A percentile compares a stretch with the other conserved stretches of the same genome.
These are phyloP conservation scores for Cephus pygmeus DNA, from an alignment of 2,888 invertebrate species.

Conservation along the genomic window DNA sequence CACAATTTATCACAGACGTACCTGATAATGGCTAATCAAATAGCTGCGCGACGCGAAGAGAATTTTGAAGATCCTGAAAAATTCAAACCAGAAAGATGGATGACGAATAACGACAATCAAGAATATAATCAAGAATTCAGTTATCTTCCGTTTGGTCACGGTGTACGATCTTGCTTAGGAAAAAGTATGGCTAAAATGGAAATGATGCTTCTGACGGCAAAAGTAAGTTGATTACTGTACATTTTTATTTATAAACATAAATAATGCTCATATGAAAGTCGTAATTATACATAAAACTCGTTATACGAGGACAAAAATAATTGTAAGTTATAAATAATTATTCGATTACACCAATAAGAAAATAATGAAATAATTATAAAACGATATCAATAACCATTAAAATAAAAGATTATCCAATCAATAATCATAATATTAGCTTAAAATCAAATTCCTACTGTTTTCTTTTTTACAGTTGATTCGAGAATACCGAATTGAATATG, in stretches of 20 bases:
- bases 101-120: conserved; percentile 58
- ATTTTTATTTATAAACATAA: background rate
- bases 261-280: background rate
- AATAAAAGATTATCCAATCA: background rate
- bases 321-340: conserved; percentile 6
- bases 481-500: conserved; percentile 74
- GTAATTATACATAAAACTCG: background rate
- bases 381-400: background rate
- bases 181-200: conserved; percentile 73
- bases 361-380: background rate
- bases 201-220: conserved; percentile 70
- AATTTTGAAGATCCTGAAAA: conserved; percentile 74
- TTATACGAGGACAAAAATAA: conserved; percentile 2
- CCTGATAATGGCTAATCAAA: conserved; percentile 74
- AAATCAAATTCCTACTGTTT: conserved; percentile 9
- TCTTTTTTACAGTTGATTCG: conserved; percentile 70
- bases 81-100: conserved; percentile 75
- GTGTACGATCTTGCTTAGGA: conserved; percentile 73
- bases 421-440: background rate
- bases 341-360: background rate
- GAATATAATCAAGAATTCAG: conserved; percentile 69
- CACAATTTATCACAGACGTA: conserved; percentile 63
- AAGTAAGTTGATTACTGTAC: conserved; percentile 61
- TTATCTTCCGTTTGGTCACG: conserved; percentile 75
- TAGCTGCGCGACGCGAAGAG: conserved; percentile 72